Evolutionary conservation across 2,797 vertebrate genomes (phyloP), one percentile per base, ranked within the genome.

Genomic region (Sebastes flavidus): DNA sequence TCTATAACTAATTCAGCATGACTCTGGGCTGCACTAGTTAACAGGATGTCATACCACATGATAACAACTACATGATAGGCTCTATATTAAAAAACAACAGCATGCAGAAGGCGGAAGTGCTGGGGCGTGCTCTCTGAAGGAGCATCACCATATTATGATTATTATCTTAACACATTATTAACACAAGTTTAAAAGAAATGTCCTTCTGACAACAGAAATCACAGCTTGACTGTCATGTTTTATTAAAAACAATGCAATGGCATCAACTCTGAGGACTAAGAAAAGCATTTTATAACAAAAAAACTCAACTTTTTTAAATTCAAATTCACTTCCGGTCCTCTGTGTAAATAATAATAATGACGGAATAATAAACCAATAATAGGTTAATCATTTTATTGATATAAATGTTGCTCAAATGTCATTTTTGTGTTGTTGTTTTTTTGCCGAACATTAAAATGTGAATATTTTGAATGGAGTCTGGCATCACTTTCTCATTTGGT

Each of bases 61-160:
- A 6, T 2, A 20, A 16, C 65, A 60, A 34, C 74, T 46, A 54
- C 34, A 84, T 3, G 42, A 46, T 46, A 14, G 14, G 6, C 10
- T 62, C 22, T 24, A 16, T 29, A 6, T 11, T 7, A 42, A 12
- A 56, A 56, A 24, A 49, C 0, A 20, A 49, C 8, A 9, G 4
- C 12, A 63, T 18, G 54, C 72, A 72, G 72, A 88, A 88, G 14
- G 52, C 85, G 88, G 90, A 91, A 90, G 90, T 83, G 8, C 49
- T 9, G 59, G 77, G 61, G 74, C 76, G 74, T 68, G 74, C 4
- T 18, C 42, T 46, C 4, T 29, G 55, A 25, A 8, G 65, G 14
- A 14, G 58, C 42, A 18, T 52, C 84, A 49, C 20, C 14, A 27
- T 20, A 27, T 56, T 36, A 63, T n/a, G 1, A 27, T 25, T 1